A percentile compares a stretch with the other conserved stretches of the same genome.
These are phyloP conservation scores for Chouioia cunea DNA, from an alignment of 2,888 invertebrate species.

Conservation along the genomic window DNA sequence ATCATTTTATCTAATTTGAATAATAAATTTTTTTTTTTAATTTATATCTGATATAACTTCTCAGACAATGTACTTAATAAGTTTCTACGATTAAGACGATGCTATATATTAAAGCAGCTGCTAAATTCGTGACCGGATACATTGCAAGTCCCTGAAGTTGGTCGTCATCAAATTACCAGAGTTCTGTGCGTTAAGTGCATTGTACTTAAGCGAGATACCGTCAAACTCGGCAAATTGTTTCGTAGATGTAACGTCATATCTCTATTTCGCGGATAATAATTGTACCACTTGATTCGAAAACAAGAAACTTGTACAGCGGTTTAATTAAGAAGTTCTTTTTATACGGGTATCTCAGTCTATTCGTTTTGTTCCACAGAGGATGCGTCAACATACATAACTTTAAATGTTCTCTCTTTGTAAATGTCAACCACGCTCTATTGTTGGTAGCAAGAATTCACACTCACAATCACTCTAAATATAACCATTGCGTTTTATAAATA, in stretches of 20 bases:
- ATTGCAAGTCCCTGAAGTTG: constrained; percentile 33
- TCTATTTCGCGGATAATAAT: constrained; percentile 33
- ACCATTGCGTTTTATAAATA: too few relatives aligned
- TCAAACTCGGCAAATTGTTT: constrained; percentile 42
- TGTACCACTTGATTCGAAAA: constrained; percentile 26
- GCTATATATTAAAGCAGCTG: constrained; percentile 22
- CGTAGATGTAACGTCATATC: constrained; percentile 31
- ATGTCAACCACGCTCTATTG: too few relatives aligned
- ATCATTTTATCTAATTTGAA: too few relatives aligned
- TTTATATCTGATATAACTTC: too few relatives aligned
- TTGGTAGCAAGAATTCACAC: too few relatives aligned
- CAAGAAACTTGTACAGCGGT: not conserved
- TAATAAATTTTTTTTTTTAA: too few relatives aligned
- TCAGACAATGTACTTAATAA: not conserved
- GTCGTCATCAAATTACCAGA: constrained; percentile 34
- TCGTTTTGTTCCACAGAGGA: too few relatives aligned
- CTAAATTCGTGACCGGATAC: constrained; percentile 31
- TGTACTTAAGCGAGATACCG: constrained; percentile 35
- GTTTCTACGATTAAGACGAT: constrained; percentile 27
- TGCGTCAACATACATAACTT: too few relatives aligned
- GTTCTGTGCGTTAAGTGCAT: constrained; percentile 29
- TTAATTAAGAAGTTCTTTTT: too few relatives aligned
- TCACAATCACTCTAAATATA: too few relatives aligned
- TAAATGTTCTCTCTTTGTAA: too few relatives aligned
- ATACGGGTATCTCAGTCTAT: too few relatives aligned